Evolutionary conservation across 2,888 invertebrate species (phyloP), one percentile per base, ranked within the genome.

Genomic region (Gerris lacustris): DNA sequence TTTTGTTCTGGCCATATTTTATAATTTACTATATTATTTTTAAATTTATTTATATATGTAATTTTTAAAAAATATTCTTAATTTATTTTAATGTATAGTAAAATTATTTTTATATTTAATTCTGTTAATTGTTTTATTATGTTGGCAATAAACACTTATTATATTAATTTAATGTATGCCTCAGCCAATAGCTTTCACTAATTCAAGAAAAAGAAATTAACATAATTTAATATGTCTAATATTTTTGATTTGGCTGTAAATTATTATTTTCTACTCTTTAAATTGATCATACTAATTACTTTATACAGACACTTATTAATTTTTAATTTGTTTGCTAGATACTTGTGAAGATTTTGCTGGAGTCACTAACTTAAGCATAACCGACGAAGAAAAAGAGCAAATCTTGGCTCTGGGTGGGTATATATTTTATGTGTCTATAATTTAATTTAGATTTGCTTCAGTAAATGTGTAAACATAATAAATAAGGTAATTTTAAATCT

Each of bases 351-450:
- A 73, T 71, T 68, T 69, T 70, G 73, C 66, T 68, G 72, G 76
- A 55, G 55, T 70, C 5, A 73, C 75, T 44, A 74, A 86, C 72
- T 70, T 74, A 68, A 95, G 94, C 80, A 91, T 94, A 31, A 96
- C 96, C 0, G 96, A 96, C 78, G 96, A 96, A 79, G 95, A 96
- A 79, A 96, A 96, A 78, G 89, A 92, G 77, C 86, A 88, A 72
- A 79, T 80, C 72, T 76, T 82, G 69, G 81, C 82, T 44, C 78
- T 79, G 78, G 76, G 76, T 76, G 70, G 71, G 64, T 67, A 72
- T 18, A 43, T 72, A 47, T 63, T 62, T 67, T 67, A 67, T 69
- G 63, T 62, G 62, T 62, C 31, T 31, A 31, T 31, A 31, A 31
- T 31, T 31, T 31, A 31, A 31, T 31, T 31, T 31, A 1, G 31